These are phyloP conservation scores for Anastrepha ludens DNA, from an alignment of 1,140 invertebrate species.

Conservation along the genomic window DNA sequence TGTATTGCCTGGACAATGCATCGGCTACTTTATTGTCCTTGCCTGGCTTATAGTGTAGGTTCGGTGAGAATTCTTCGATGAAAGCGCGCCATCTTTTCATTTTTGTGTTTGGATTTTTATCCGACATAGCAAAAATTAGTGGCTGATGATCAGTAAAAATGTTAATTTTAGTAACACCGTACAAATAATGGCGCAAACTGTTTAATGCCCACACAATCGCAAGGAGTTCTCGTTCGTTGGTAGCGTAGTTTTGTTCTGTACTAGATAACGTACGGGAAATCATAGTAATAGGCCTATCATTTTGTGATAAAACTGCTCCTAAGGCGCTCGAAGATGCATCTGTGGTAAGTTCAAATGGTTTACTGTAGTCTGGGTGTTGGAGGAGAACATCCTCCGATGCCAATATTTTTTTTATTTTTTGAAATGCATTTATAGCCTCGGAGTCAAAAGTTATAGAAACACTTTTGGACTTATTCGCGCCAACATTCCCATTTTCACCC, in stretches of 20 bases:
- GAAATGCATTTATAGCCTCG: conserved; percentile 63
- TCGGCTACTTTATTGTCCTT: conserved; percentile 61
- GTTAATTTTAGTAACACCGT: conserved; percentile 34
- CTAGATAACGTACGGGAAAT: conserved; percentile 41
- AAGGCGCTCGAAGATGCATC: conserved; percentile 64
- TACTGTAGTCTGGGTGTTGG: conserved; percentile 65
- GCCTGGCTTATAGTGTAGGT: too few relatives aligned
- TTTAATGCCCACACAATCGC: conserved; percentile 57
- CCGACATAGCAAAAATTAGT: background rate
- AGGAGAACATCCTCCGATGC: background rate
- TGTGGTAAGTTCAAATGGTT: conserved; percentile 69
- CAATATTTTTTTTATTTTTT: conserved; percentile 55
- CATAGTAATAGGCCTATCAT: too few relatives aligned
- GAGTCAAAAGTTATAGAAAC: conserved; percentile 62
- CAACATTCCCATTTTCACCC: conserved; percentile 69
- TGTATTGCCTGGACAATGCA: conserved; percentile 58
- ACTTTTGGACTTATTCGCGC: conserved; percentile 62
- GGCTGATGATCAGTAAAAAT: conserved; percentile 62
- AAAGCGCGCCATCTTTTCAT: conserved; percentile 46
- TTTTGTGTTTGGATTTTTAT: background rate
- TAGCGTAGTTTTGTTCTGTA: conserved; percentile 51
- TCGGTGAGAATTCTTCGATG: too few relatives aligned
- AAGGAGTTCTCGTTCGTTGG: conserved; percentile 55
- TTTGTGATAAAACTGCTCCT: conserved; percentile 64
- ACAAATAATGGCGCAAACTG: conserved; percentile 72